A percentile compares a stretch with the other conserved stretches of the same genome.
These are phyloP conservation scores for Eurytoma adleriae DNA, from an alignment of 2,888 invertebrate species.

Conservation along the genomic window DNA sequence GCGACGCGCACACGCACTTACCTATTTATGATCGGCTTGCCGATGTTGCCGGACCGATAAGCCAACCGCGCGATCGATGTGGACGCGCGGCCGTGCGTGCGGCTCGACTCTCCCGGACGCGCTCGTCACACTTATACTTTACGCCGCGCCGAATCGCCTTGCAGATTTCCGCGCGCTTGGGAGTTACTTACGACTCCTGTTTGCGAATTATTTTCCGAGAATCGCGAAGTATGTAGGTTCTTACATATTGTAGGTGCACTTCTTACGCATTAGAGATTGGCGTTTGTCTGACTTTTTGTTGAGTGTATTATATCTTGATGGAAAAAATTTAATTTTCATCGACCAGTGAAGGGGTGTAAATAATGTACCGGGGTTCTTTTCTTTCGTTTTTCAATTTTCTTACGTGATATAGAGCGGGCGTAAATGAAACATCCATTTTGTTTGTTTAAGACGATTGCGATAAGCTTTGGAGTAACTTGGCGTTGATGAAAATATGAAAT, in stretches of 20 bases:
- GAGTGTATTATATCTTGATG: neutral
- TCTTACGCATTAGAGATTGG: too few relatives aligned
- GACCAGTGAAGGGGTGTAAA: too few relatives aligned
- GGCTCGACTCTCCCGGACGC: neutral
- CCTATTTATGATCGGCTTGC: conserved; percentile 55
- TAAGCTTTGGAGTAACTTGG: neutral
- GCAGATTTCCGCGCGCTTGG: neutral
- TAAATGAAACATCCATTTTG: neutral
- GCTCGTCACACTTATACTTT: neutral
- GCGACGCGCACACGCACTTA: conserved; percentile 29
- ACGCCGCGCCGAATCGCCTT: neutral
- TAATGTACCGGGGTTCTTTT: neutral
- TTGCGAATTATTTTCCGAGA: conserved; percentile 32
- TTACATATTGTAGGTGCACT: neutral
- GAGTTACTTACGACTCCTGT: neutral
- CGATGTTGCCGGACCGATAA: conserved; percentile 47
- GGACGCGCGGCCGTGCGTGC: neutral
- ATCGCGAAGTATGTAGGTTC: neutral
- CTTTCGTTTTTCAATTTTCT: neutral
- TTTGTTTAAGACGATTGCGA: conserved; percentile 51
- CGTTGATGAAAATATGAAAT: conserved; percentile 49
- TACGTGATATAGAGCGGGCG: neutral
- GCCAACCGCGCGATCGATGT: conserved; percentile 36
- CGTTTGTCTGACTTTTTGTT: too few relatives aligned
- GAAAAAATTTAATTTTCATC: conserved; percentile 25